Percentiles rank a stretch among this genome's conserved stretches.
Conservation (phyloP, 2,113 vertebrate species). For the Xiphophorus maculatus region DNA sequence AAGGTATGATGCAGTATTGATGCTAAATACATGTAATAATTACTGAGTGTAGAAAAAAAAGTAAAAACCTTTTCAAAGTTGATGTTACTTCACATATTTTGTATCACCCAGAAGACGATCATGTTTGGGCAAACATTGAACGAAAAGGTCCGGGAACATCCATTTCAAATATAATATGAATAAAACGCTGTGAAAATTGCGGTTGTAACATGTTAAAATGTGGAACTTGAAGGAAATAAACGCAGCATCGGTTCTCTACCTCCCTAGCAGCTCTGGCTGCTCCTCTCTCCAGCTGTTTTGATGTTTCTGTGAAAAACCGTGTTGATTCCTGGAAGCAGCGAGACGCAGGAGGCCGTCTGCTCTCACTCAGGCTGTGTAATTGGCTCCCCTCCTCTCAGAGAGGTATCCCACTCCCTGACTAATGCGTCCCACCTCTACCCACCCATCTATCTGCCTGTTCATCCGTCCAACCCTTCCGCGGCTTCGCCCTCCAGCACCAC, state of each 20-base stretch:
- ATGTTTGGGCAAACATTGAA: too few relatives aligned
- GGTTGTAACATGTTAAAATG: too few relatives aligned
- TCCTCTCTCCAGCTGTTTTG: constrained; percentile 19
- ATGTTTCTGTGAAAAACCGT: constrained; percentile 27
- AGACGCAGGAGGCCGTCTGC: constrained; percentile 1
- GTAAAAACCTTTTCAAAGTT: too few relatives aligned
- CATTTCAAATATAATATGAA: too few relatives aligned
- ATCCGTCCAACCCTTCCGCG: constrained; percentile 4
- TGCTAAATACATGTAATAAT: too few relatives aligned
- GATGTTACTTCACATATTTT: too few relatives aligned
- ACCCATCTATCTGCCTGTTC: constrained; percentile 14
- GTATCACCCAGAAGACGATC: too few relatives aligned
- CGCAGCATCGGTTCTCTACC: not conserved
- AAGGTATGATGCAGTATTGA: too few relatives aligned
- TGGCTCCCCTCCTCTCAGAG: constrained; percentile 20
- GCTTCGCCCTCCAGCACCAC: constrained; percentile 3
- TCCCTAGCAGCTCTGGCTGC: not conserved
- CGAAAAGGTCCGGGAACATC: too few relatives aligned
- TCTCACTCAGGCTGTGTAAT: constrained; percentile 36
- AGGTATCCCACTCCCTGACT: constrained; percentile 33
- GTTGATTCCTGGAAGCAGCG: constrained; percentile 32
- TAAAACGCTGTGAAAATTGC: too few relatives aligned
- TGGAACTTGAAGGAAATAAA: not conserved
- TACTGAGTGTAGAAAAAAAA: too few relatives aligned
- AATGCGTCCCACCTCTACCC: constrained; percentile 14